phyloP scores from a whole-genome alignment of 2,888 invertebrate species.

The Lamproptera curius region DNA sequence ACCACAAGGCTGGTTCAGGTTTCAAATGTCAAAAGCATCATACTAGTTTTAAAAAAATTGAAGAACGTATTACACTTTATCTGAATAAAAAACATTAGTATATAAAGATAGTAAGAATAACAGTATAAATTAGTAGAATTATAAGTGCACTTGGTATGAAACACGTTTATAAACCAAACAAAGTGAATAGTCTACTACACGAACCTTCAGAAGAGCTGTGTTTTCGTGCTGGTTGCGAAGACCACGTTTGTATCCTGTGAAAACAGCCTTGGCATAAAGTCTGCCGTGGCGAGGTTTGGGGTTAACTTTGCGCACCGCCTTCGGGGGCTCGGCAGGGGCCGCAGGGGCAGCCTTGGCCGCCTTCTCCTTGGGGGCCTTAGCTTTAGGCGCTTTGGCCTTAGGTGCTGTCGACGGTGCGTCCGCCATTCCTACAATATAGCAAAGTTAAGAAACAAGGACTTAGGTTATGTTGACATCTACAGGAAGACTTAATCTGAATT shows the following conservation, averaged over 20 bases:
- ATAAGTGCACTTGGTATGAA: too few relatives aligned
- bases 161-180: too few relatives aligned
- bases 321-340: constrained; percentile 72
- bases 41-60: too few relatives aligned
- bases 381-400: constrained; percentile 75
- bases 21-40: constrained; percentile 75
- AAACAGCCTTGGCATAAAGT: constrained; percentile 97
- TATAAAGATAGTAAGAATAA: too few relatives aligned
- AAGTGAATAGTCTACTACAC: constrained; percentile 15
- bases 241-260: constrained; percentile 97
- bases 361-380: constrained; percentile 79
- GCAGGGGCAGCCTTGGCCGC: constrained; percentile 74
- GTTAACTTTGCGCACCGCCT: constrained; percentile 69
- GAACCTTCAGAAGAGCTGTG: constrained; percentile 93
- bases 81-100: too few relatives aligned
- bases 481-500: constrained; percentile 25
- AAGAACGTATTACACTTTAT: too few relatives aligned
- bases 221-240: constrained; percentile 98
- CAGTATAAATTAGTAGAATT: too few relatives aligned
- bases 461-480: constrained; percentile 71
- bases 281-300: constrained; percentile 85
- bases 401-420: constrained; percentile 78
- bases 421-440: constrained; percentile 78
- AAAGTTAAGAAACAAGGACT: constrained; percentile 30
- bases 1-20: constrained; percentile 67